Percentiles rank a stretch among this genome's conserved stretches.
Evolutionary conservation across 2,113 vertebrate species (phyloP).

Genomic region (Barbus barbus): DNA sequence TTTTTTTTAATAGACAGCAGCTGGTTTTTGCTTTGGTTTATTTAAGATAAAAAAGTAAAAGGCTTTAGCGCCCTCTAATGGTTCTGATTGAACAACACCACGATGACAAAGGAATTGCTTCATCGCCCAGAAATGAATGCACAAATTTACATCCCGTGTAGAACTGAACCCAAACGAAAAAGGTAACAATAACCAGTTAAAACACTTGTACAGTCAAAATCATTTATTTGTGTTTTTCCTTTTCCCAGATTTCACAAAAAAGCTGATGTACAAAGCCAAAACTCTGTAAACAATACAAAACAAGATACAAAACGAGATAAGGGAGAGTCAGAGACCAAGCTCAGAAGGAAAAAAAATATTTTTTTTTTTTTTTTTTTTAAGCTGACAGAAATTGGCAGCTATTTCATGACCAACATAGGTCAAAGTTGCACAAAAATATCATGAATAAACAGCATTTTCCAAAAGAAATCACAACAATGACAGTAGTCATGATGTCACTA

Average conservation of each 20-base stretch:
- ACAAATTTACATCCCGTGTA: not conserved
- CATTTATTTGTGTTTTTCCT: conserved; percentile 33
- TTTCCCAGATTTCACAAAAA: conserved; percentile 37
- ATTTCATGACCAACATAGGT: not conserved
- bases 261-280: conserved; percentile 17
- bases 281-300: conserved; percentile 30
- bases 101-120: not conserved
- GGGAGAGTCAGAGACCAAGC: conserved; percentile 5
- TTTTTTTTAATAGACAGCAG: too few species aligned
- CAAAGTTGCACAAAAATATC: not conserved
- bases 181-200: not conserved
- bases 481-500: not conserved
- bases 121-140: not conserved
- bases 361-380: not conserved
- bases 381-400: not conserved
- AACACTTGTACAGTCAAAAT: conserved; percentile 18
- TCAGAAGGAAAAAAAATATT: not conserved
- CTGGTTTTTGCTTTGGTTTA: not conserved
- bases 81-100: not conserved
- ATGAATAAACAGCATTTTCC: not conserved
- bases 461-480: not conserved
- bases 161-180: not conserved
- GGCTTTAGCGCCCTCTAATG: conserved; percentile 83
- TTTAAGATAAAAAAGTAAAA: conserved; percentile 44
- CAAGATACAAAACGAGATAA: conserved; percentile 14